Evolutionary conservation across 2,888 invertebrate genomes (phyloP).

Genomic region (Aphodius sticticus): DNA sequence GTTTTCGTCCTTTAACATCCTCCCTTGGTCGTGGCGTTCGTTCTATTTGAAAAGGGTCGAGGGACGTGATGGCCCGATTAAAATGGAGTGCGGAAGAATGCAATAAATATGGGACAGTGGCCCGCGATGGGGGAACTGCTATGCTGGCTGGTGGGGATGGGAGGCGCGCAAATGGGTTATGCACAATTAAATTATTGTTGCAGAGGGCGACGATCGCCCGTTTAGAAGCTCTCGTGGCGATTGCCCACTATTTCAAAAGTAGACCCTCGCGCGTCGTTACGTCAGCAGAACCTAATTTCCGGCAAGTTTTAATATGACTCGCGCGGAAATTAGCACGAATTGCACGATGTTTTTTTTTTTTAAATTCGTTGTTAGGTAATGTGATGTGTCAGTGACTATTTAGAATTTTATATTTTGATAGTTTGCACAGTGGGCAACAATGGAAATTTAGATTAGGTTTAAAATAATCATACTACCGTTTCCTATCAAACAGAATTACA

Average conservation of each 20-base stretch:
- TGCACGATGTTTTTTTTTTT: too few relatives aligned
- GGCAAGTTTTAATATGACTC: neutral
- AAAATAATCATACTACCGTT: too few relatives aligned
- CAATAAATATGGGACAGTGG: conserved; percentile 20
- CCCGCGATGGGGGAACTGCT: neutral
- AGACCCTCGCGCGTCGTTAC: neutral
- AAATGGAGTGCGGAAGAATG: conserved; percentile 23
- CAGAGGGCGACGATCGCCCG: neutral
- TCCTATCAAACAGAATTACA: too few relatives aligned
- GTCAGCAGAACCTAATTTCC: neutral
- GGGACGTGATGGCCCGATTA: neutral
- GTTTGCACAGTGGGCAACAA: too few relatives aligned
- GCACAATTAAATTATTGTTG: conserved; percentile 31
- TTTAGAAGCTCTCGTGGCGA: neutral
- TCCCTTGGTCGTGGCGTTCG: neutral
- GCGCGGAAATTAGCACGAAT: too few relatives aligned
- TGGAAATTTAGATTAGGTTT: too few relatives aligned
- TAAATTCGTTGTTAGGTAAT: too few relatives aligned
- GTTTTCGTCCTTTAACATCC: neutral
- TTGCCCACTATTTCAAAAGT: neutral
- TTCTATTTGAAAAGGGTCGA: neutral
- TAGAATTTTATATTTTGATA: too few relatives aligned
- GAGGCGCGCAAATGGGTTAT: conserved; percentile 35
- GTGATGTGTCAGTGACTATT: too few relatives aligned
- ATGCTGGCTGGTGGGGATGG: conserved; percentile 13